Percentiles rank a stretch among this genome's conserved stretches.
phyloP scores from a whole-genome alignment of 2,888 invertebrate species.

The Eupithecia exiguata region DNA sequence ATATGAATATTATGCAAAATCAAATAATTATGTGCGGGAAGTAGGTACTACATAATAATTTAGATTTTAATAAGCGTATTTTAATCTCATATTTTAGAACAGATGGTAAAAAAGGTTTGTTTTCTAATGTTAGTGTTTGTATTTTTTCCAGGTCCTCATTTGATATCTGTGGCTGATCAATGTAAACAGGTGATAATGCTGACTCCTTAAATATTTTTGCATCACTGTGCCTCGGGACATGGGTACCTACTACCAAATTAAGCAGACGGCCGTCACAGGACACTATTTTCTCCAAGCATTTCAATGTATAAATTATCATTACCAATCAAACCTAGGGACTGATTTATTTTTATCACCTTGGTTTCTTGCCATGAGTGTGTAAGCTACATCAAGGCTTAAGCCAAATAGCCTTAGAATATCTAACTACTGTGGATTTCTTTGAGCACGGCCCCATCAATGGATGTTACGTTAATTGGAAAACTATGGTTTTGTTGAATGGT shows the following conservation, averaged over 20 bases:
- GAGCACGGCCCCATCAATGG: constrained; percentile 24
- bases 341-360: background rate
- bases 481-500: constrained; percentile 27
- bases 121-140: background rate
- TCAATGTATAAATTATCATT: background rate
- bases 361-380: constrained; percentile 19
- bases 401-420: constrained; percentile 39
- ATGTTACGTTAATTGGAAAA: constrained; percentile 27
- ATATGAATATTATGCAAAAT: background rate
- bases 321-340: background rate
- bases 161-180: too few relatives aligned
- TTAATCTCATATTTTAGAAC: background rate
- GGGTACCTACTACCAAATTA: too few relatives aligned
- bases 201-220: too few relatives aligned
- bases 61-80: background rate
- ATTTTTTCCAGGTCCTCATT: background rate
- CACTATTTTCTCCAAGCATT: background rate
- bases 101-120: background rate
- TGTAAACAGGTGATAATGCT: too few relatives aligned
- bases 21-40: too few relatives aligned
- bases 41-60: too few relatives aligned
- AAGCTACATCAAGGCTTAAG: constrained; percentile 45
- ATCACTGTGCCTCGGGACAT: too few relatives aligned
- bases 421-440: constrained; percentile 21
- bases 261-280: too few relatives aligned